Conservation (phyloP, 1,140 invertebrate genomes). For the Zaprionus ornatus region DNA sequence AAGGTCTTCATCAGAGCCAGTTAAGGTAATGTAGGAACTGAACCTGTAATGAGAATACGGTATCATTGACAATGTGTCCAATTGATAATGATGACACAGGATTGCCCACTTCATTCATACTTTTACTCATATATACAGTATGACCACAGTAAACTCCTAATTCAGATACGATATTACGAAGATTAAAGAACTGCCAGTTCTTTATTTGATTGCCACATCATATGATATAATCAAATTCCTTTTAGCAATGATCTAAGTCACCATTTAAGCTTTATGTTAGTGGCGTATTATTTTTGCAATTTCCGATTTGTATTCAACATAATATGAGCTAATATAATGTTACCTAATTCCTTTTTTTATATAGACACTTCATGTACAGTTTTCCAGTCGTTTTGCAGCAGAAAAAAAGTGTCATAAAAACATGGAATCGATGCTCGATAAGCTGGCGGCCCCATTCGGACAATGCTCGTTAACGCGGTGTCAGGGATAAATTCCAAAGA, state of each 20-base stretch:
- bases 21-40: too few species aligned
- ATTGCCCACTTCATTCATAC: not conserved
- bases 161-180: not conserved
- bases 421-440: conserved; percentile 67
- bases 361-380: conserved; percentile 1
- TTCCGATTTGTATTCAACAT: not conserved
- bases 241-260: not conserved
- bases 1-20: not conserved
- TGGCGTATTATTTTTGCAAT: not conserved
- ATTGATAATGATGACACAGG: too few species aligned
- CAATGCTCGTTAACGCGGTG: conserved; percentile 72
- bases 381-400: conserved; percentile 10
- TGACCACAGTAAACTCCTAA: not conserved
- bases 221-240: not conserved
- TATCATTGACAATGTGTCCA: too few species aligned
- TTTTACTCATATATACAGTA: not conserved
- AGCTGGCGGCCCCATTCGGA: conserved; percentile 21
- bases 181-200: not conserved
- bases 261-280: not conserved
- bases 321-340: not conserved
- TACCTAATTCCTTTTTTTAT: not conserved
- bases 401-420: conserved; percentile 68
- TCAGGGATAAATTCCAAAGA: conserved; percentile 70
- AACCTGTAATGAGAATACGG: too few species aligned
- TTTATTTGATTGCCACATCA: not conserved